phyloP scores from a whole-genome alignment of 1,140 invertebrate genomes.

The Dendrolimus punctatus region DNA sequence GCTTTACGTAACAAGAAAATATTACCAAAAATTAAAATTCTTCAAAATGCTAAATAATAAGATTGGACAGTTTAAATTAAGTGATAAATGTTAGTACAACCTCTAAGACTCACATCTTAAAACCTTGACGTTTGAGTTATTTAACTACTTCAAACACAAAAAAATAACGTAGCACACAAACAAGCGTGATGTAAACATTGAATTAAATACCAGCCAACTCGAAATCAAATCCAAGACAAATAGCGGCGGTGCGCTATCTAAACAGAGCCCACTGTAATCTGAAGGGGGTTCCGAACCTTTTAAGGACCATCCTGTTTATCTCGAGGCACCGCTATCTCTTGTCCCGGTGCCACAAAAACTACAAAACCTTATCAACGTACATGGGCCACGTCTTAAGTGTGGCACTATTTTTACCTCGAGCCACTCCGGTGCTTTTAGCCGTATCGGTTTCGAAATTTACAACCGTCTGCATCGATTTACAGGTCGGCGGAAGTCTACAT shows the following conservation, averaged over 20 bases:
- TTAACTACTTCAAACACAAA: too few relatives aligned
- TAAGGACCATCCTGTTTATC: slow-evolving; percentile 41
- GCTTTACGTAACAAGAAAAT: slow-evolving; percentile 42
- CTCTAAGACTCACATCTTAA: too few relatives aligned
- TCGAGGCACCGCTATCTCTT: slow-evolving; percentile 46
- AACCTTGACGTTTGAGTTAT: too few relatives aligned
- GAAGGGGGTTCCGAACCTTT: slow-evolving; percentile 33
- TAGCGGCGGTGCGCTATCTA: slow-evolving; percentile 40
- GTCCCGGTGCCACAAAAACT: slow-evolving; percentile 59
- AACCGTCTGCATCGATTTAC: slow-evolving; percentile 51
- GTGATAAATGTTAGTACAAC: too few relatives aligned
- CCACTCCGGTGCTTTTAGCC: slow-evolving; percentile 50
- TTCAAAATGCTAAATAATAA: slow-evolving; percentile 19
- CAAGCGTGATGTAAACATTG: not conserved
- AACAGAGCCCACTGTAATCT: slow-evolving; percentile 44
- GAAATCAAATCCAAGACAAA: slow-evolving; percentile 34
- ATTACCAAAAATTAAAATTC: slow-evolving; percentile 23
- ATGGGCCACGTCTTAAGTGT: slow-evolving; percentile 59
- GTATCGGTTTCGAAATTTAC: slow-evolving; percentile 59
- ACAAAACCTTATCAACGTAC: slow-evolving; percentile 56
- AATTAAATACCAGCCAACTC: slow-evolving; percentile 12
- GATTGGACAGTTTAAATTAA: not conserved
- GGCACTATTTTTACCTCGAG: slow-evolving; percentile 49
- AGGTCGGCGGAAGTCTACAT: slow-evolving; percentile 51
- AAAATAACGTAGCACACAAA: too few relatives aligned